Evolutionary conservation across 1,140 invertebrate genomes (phyloP).

Genomic region (Myzus persicae): DNA sequence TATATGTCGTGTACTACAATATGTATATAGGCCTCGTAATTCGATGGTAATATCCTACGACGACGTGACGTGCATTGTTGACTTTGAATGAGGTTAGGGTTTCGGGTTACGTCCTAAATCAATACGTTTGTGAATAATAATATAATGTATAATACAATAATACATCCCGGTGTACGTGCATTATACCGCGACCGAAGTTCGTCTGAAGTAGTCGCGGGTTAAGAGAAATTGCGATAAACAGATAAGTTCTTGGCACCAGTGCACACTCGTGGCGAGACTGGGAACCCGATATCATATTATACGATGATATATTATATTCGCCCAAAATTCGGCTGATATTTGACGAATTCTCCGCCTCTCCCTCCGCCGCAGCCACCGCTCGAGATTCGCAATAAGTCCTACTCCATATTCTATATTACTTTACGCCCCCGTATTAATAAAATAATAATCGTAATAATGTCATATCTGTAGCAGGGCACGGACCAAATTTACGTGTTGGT

Average conservation of each 20-base stretch:
- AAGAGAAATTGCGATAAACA: neutral
- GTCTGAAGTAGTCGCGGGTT: neutral
- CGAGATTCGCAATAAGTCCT: neutral
- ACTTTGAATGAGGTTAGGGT: neutral
- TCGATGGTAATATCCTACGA: neutral
- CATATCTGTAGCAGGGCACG: too few relatives aligned
- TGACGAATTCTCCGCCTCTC: neutral
- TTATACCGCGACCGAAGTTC: neutral
- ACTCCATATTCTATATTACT: neutral
- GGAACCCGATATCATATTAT: neutral
- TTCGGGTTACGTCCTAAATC: neutral
- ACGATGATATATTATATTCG: too few relatives aligned
- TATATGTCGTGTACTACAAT: too few relatives aligned
- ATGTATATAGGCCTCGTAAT: neutral
- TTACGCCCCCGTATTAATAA: too few relatives aligned
- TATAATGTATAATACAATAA: neutral
- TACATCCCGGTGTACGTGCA: rapidly evolving
- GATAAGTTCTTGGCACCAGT: neutral
- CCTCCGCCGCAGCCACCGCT: too few relatives aligned
- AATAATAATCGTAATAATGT: neutral
- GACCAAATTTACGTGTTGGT: neutral
- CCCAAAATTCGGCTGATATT: neutral
- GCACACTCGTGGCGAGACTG: neutral
- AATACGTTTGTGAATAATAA: neutral
- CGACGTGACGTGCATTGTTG: neutral